Conservation (phyloP, 2,113 vertebrate genomes). For the Ascaphus truei region DNA sequence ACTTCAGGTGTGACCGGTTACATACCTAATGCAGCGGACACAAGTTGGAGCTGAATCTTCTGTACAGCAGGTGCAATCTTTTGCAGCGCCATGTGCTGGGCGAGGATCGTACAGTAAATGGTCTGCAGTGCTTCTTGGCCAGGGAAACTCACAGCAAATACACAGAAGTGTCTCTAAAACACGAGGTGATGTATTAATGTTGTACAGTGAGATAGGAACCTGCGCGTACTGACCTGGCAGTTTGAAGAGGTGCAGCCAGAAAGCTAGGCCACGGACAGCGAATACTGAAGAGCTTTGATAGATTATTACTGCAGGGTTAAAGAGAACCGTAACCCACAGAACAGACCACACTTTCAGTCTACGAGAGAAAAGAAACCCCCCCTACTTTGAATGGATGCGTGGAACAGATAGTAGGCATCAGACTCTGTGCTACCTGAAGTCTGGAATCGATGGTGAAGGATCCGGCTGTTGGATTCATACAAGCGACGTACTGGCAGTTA, state of each 20-base stretch:
- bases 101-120: conserved; percentile 58
- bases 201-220: no score
- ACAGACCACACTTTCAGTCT: accelerated
- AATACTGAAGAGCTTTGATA: no score
- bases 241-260: no score
- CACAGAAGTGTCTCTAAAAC: conserved; percentile 63
- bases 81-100: conserved; percentile 55
- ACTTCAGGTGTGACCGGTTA: no score
- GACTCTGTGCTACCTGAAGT: conserved; percentile 61
- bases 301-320: no score
- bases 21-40: conserved; percentile 60
- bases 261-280: no score
- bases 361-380: no score
- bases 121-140: conserved; percentile 59
- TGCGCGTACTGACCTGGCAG: no score
- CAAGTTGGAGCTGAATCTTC: conserved; percentile 50
- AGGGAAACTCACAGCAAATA: conserved; percentile 60
- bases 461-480: conserved; percentile 64
- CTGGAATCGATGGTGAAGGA: conserved; percentile 68
- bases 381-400: no score
- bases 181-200: no score
- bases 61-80: background rate
- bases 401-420: no score
- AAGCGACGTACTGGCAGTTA: conserved; percentile 70
- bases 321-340: no score